Evolutionary conservation across 2,113 vertebrate genomes (phyloP).

Genomic region (Phycodurus eques): DNA sequence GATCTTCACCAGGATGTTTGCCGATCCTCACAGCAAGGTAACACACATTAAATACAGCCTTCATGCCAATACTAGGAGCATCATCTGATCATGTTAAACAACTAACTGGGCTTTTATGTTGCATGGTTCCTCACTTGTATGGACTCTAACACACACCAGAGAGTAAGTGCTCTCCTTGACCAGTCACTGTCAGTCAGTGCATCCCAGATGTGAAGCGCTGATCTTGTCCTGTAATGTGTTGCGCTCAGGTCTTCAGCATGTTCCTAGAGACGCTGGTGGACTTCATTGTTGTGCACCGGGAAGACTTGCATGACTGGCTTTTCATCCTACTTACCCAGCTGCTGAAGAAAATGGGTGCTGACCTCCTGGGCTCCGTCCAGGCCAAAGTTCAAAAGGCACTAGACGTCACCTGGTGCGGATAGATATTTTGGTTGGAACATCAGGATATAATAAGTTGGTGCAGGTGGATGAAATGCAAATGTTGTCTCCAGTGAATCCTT

Average conservation of each 20-base stretch:
- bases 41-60: neutral
- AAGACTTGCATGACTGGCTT: conserved; percentile 90
- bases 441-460: neutral
- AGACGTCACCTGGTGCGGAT: conserved; percentile 83
- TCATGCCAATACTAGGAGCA: neutral
- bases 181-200: neutral
- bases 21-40: conserved; percentile 95
- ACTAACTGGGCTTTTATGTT: conserved; percentile 42
- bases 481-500: conserved; percentile 83
- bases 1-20: conserved; percentile 96
- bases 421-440: neutral
- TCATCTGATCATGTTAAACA: neutral
- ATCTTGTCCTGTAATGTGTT: conserved; percentile 17
- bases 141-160: conserved; percentile 59
- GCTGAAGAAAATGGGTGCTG: conserved; percentile 94
- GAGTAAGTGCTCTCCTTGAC: conserved; percentile 59
- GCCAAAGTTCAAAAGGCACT: conserved; percentile 92
- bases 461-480: neutral
- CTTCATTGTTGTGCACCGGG: conserved; percentile 87
- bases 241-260: conserved; percentile 90
- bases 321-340: conserved; percentile 89
- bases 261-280: conserved; percentile 92
- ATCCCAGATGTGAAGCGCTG: neutral
- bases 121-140: conserved; percentile 43
- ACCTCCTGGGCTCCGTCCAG: conserved; percentile 91